phyloP scores from a whole-genome alignment of 1,140 invertebrate species.

The Ephestia elutella region DNA sequence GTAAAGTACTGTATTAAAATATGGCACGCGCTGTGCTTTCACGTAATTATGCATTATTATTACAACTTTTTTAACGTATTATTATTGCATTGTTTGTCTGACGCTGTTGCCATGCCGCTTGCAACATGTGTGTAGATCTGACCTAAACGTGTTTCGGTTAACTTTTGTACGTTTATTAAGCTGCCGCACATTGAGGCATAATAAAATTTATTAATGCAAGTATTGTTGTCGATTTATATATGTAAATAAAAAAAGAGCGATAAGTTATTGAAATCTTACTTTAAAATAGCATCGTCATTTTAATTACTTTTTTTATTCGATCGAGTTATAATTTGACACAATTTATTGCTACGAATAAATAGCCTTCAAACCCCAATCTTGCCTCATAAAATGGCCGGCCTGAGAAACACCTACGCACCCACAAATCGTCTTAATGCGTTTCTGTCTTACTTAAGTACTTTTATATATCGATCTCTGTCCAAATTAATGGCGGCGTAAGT shows the following conservation, averaged over 20 bases:
- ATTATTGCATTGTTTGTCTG: slow-evolving; percentile 40
- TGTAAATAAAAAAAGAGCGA: too few relatives aligned
- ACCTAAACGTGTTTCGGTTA: background rate
- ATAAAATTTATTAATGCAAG: background rate
- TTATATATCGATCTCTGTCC: slow-evolving; percentile 29
- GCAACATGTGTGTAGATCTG: slow-evolving; percentile 18
- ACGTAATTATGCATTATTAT: slow-evolving; percentile 67
- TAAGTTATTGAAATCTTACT: too few relatives aligned
- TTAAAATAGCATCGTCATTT: background rate
- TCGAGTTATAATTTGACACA: background rate
- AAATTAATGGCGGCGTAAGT: slow-evolving; percentile 43
- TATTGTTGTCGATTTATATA: too few relatives aligned
- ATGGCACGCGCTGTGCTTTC: slow-evolving; percentile 64
- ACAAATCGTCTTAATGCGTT: slow-evolving; percentile 53
- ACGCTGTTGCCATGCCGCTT: slow-evolving; percentile 45
- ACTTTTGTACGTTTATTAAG: background rate
- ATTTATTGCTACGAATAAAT: too few relatives aligned
- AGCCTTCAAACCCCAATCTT: too few relatives aligned
- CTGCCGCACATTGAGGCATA: background rate
- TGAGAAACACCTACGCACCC: background rate
- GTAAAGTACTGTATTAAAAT: slow-evolving; percentile 49
- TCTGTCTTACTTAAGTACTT: slow-evolving; percentile 7
- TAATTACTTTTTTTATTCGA: too few relatives aligned
- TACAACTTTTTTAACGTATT: slow-evolving; percentile 46
- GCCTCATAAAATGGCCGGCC: too few relatives aligned